These are phyloP conservation scores for Sinosuthora webbiana DNA, from an alignment of 2,113 vertebrate genomes.

Conservation along the genomic window DNA sequence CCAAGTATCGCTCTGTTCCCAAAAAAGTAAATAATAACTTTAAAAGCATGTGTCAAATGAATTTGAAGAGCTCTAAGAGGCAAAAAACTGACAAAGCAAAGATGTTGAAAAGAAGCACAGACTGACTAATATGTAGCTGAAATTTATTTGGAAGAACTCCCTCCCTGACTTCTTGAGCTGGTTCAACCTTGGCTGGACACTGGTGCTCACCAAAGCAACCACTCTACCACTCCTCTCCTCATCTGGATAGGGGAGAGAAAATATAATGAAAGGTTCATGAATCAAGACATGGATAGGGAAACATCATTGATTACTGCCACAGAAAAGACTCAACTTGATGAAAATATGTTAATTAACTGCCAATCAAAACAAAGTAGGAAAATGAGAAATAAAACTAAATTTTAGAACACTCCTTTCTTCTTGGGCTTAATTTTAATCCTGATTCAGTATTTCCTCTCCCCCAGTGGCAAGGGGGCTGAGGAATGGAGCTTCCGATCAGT, in stretches of 20 bases:
- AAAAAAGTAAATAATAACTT: background rate
- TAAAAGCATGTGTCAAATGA: background rate
- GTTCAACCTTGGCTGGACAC: background rate
- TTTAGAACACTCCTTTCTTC: background rate
- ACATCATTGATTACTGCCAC: background rate
- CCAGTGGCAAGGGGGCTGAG: background rate
- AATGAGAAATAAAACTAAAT: background rate
- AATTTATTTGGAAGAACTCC: background rate
- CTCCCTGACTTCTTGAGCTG: background rate
- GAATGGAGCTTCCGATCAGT: background rate
- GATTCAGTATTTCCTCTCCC: background rate
- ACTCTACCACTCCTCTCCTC: background rate
- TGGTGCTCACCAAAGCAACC: fast-evolving
- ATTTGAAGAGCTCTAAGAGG: background rate
- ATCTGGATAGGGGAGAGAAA: background rate
- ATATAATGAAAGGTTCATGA: background rate
- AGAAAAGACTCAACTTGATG: background rate
- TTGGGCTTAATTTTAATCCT: background rate
- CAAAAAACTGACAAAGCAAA: background rate
- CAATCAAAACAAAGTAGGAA: background rate
- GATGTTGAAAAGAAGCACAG: background rate
- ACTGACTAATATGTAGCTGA: background rate
- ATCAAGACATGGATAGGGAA: fast-evolving
- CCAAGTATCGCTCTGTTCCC: background rate
- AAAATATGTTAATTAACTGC: background rate